Conservation (phyloP, 2,888 invertebrate genomes). For the Tryphoninae sp. region DNA sequence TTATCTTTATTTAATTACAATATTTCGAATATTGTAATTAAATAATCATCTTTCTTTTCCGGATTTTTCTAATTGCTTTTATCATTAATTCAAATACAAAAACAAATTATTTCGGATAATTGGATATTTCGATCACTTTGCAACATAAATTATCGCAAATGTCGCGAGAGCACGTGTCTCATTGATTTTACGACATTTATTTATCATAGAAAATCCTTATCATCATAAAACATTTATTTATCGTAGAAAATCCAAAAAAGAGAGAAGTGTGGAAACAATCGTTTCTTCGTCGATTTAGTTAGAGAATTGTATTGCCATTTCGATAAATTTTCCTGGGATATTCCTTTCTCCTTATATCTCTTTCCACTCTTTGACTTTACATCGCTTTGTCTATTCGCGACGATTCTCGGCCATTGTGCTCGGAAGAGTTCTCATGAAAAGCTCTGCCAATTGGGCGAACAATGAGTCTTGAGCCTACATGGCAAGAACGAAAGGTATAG, state of each 20-base stretch:
- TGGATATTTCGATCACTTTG: neutral
- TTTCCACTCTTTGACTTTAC: neutral
- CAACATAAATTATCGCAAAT: neutral
- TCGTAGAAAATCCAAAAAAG: conserved; percentile 15
- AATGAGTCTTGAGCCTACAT: conserved; percentile 24
- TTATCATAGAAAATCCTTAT: conserved; percentile 18
- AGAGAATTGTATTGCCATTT: neutral
- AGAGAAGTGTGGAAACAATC: conserved; percentile 7
- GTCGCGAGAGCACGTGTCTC: conserved; percentile 21
- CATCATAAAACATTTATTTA: too few relatives aligned
- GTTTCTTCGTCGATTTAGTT: conserved; percentile 26
- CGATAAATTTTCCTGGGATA: conserved; percentile 21
- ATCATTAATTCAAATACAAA: too few relatives aligned
- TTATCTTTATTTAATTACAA: too few relatives aligned
- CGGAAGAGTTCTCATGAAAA: conserved; percentile 17
- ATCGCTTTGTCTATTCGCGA: conserved; percentile 15
- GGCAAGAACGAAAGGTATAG: conserved; percentile 7
- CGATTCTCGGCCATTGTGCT: conserved; percentile 12
- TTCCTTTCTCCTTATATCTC: neutral
- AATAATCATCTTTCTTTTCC: neutral
- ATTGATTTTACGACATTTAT: conserved; percentile 47
- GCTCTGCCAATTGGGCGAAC: conserved; percentile 48
- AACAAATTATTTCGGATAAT: neutral
- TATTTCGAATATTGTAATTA: neutral
- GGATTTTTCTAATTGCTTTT: neutral